Conservation (phyloP, 2,888 invertebrate genomes). For the Agriopis marginaria region DNA sequence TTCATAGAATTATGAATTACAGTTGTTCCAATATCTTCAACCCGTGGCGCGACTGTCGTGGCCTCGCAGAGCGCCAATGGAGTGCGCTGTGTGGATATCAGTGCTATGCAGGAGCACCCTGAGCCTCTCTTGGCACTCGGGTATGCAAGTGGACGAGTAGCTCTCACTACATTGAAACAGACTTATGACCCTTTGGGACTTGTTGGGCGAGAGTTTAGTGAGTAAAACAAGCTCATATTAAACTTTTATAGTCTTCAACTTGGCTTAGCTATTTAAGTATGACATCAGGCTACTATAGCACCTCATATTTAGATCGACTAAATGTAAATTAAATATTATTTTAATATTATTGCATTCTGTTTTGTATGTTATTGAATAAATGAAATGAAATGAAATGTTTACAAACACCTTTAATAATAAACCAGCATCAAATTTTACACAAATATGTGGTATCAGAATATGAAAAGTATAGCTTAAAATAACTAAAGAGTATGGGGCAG, state of each 20-base stretch:
- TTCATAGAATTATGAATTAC: conserved; percentile 42
- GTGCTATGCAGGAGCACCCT: conserved; percentile 90
- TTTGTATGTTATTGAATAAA: too few species aligned
- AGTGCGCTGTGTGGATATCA: conserved; percentile 94
- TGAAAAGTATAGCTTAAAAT: too few species aligned
- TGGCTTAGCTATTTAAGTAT: too few species aligned
- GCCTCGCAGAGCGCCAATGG: conserved; percentile 93
- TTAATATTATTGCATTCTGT: too few species aligned
- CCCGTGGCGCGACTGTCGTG: conserved; percentile 89
- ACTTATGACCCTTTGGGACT: conserved; percentile 89
- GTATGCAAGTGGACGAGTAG: conserved; percentile 95
- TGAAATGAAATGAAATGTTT: too few species aligned
- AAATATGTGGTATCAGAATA: too few species aligned
- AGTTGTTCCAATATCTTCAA: conserved; percentile 90
- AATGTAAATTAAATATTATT: too few species aligned
- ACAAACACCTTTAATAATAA: too few species aligned
- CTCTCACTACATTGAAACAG: conserved; percentile 92
- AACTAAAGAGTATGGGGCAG: too few species aligned
- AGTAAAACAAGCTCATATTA: conserved; percentile 35
- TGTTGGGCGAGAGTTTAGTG: conserved; percentile 92
- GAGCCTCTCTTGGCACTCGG: conserved; percentile 95
- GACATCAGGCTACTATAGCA: background rate
- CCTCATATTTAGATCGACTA: too few species aligned
- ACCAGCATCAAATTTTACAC: background rate
- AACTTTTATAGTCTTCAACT: too few species aligned